Percentiles rank a stretch among this genome's conserved stretches.
Conservation (phyloP, 2,113 vertebrate species). For the Anguilla rostrata region DNA sequence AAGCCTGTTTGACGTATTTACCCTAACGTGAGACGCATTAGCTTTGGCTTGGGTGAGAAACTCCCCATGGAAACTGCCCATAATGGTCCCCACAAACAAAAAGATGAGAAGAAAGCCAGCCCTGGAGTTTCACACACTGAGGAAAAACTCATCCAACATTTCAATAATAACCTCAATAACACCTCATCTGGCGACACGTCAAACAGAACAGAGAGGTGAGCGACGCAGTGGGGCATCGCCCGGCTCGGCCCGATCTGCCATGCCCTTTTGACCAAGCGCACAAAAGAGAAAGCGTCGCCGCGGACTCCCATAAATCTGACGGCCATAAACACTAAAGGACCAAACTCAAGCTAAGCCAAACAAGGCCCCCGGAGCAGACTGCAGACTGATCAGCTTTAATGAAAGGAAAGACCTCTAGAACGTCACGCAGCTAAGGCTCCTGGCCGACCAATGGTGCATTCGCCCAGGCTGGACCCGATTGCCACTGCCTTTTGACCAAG, state of each 20-base stretch:
- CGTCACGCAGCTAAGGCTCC: too few species aligned
- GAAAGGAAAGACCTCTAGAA: too few species aligned
- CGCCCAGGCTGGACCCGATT: too few species aligned
- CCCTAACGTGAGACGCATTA: background rate
- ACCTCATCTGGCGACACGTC: conserved; percentile 7
- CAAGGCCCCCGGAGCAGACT: too few species aligned
- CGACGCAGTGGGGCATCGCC: background rate
- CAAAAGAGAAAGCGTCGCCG: background rate
- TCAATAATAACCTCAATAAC: background rate
- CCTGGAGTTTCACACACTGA: background rate
- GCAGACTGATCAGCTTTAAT: conserved; percentile 11
- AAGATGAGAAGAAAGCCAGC: background rate
- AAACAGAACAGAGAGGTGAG: conserved; percentile 1
- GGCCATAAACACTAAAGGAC: too few species aligned
- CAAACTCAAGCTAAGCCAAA: too few species aligned
- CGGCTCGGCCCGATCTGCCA: background rate
- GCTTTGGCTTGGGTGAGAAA: background rate
- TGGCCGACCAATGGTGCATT: too few species aligned
- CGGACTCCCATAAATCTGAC: conserved; percentile 4
- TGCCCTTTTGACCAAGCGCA: background rate
- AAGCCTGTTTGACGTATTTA: background rate
- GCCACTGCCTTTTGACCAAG: too few species aligned
- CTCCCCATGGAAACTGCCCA: background rate
- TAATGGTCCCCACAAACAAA: background rate
- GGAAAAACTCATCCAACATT: conserved; percentile 2